Base-by-base conservation (phyloP, 1,140 invertebrate genomes). In the Leptestheria dahalacensis region DNA sequence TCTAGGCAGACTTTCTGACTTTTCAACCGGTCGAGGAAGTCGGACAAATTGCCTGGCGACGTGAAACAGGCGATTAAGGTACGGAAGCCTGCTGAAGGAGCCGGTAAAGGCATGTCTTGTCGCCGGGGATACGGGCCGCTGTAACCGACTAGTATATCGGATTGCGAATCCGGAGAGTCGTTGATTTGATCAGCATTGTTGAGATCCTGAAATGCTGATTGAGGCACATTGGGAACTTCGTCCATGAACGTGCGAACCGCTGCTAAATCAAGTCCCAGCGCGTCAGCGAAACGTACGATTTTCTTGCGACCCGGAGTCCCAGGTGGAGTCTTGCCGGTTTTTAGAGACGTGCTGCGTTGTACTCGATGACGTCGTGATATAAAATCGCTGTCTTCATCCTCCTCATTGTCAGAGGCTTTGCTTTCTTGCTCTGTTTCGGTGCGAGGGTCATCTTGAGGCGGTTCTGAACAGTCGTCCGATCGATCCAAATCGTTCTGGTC, bases 281-380 rank as follows among this genome's bases (percentile, higher is more conserved):
- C 90, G 68, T 97, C 93, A 0, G 92, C 93, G 71, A 97, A 97
- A 18, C 92, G 78, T 1, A 96, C 92, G 33, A 93, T 93, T 72
- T 96, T 97, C 71, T 95, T 96, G 1, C 85, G 76, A 2, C 84
- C 82, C 0, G 88, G 88, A 10, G 88, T 91, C 1, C 86, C 86
- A 0, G 91, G 91, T 21, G 91, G 90, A 0, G 89, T 93, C 73
- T 94, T 94, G 0, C 87, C 85, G 0, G 84, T 85, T 74, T 91
- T 94, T 15, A 96, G 70, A 0, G 89, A 94, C 0, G 90, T 90
- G 68, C 84, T 87, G 54, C 89, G 75, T 29, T 83, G 75, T 4
- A 89, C 77, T 53, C 83, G 71, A 21, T 62, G 65, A 29, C 64
- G 58, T 26, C 51, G 47, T 15, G 23, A 20, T 3, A 23, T 25